Evolutionary conservation across 2,113 vertebrate species (phyloP).

Genomic region (Delphinapterus leucas): DNA sequence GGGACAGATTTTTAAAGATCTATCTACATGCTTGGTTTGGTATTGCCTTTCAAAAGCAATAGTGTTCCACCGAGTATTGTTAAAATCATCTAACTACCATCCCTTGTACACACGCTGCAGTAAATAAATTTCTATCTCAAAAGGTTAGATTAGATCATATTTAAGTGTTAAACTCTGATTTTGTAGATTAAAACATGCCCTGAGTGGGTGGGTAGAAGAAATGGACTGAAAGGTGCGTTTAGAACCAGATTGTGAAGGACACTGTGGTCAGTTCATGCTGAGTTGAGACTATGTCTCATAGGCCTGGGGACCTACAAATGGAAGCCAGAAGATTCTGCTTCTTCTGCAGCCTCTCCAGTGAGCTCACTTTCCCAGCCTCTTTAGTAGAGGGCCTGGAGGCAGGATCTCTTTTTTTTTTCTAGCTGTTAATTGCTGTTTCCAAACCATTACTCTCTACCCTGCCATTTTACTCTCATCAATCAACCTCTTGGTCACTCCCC

Average conservation of each 20-base stretch:
- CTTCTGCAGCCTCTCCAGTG: neutral
- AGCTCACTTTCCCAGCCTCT: neutral
- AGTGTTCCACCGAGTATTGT: neutral
- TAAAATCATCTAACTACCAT: neutral
- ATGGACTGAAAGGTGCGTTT: neutral
- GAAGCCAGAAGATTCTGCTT: neutral
- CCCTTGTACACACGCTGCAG: neutral
- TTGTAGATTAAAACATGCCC: neutral
- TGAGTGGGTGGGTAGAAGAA: neutral
- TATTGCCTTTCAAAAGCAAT: neutral
- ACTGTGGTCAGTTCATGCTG: neutral
- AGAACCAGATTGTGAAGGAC: neutral
- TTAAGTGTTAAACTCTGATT: neutral
- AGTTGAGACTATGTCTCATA: neutral
- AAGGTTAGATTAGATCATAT: neutral
- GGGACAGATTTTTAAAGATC: neutral
- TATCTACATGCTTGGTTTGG: neutral
- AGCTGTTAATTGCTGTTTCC: slow-evolving; percentile 31
- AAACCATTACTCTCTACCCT: slow-evolving; percentile 35
- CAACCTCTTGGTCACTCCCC: neutral
- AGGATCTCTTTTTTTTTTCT: slow-evolving; percentile 9
- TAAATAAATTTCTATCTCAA: neutral
- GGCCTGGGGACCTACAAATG: neutral
- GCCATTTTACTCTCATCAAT: neutral
- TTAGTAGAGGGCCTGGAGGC: neutral